Evolutionary conservation across 2,797 vertebrate genomes (phyloP).

Genomic region (Syngnathus acus): DNA sequence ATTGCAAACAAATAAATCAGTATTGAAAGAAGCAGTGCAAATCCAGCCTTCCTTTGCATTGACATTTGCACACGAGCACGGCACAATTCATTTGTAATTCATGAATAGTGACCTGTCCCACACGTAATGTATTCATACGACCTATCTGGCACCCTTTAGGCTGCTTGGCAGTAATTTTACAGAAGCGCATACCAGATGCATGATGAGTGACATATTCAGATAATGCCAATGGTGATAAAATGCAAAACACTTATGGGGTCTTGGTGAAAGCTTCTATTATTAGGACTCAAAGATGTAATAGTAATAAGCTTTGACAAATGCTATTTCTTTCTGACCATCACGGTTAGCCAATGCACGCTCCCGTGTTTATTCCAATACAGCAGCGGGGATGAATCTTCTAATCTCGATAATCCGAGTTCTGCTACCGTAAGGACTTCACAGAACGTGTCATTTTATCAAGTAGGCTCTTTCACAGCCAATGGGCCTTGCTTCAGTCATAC

Average conservation of each 20-base stretch:
- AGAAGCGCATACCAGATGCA: conserved; percentile 1
- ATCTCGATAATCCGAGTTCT: too few relatives aligned
- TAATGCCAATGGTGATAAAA: conserved; percentile 15
- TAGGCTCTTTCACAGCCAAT: conserved; percentile 7
- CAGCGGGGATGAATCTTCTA: conserved; percentile 4
- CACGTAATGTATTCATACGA: conserved; percentile 26
- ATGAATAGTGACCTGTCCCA: conserved; percentile 20
- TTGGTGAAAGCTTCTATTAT: conserved; percentile 13
- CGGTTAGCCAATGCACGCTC: conserved; percentile 16
- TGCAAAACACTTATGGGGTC: conserved; percentile 14
- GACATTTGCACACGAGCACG: conserved; percentile 31
- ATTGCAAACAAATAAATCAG: too few relatives aligned
- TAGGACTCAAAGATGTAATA: conserved; percentile 19
- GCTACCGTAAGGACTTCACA: not conserved
- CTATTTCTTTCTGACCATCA: conserved; percentile 42
- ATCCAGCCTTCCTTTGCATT: conserved; percentile 10
- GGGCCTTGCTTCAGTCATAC: conserved; percentile 11
- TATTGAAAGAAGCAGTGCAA: not conserved
- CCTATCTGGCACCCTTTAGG: conserved; percentile 6
- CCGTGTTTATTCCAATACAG: conserved; percentile 35
- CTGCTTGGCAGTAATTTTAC: conserved; percentile 22
- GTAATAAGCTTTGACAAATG: conserved; percentile 46
- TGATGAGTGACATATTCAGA: conserved; percentile 16
- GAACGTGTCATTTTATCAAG: not conserved
- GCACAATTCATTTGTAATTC: conserved; percentile 39